Conservation (phyloP, 2,113 vertebrate species). For the Trematomus loennbergii region DNA sequence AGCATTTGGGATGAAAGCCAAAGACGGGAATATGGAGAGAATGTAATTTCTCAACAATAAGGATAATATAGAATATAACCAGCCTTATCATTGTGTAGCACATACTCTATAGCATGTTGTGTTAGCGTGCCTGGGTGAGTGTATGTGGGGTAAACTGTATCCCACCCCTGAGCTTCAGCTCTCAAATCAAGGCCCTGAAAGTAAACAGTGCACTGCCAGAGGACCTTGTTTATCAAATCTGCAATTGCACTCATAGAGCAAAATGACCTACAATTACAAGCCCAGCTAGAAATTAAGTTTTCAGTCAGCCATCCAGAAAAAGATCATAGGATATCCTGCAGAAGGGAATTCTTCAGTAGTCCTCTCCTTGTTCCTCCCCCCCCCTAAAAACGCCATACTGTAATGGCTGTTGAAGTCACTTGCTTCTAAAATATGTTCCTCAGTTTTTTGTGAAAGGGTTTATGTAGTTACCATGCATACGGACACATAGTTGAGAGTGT, state of each 20-base stretch:
- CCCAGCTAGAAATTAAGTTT: constrained; percentile 91
- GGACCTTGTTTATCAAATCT: constrained; percentile 85
- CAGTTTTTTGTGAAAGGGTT: constrained; percentile 16
- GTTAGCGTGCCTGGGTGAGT: constrained; percentile 48
- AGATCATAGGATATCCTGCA: constrained; percentile 87
- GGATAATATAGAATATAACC: background rate
- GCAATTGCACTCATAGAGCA: constrained; percentile 89
- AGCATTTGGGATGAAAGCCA: background rate
- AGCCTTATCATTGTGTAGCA: background rate
- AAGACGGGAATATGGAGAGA: background rate
- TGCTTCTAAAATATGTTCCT: constrained; percentile 22
- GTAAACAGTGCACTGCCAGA: constrained; percentile 88
- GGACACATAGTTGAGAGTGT: constrained; percentile 38
- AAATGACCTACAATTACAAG: constrained; percentile 95
- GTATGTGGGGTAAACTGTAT: constrained; percentile 70
- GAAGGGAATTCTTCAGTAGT: constrained; percentile 69
- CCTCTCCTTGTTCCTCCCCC: constrained; percentile 17
- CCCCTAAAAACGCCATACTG: constrained; percentile 24
- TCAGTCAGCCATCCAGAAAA: constrained; percentile 87
- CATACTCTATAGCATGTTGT: constrained; percentile 25
- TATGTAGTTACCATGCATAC: constrained; percentile 21
- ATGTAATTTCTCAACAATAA: background rate
- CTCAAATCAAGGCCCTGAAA: constrained; percentile 92
- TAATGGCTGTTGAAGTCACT: constrained; percentile 6
- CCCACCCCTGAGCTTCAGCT: constrained; percentile 77